Percentiles rank a stretch among this genome's conserved stretches.
Evolutionary conservation across 2,113 vertebrate genomes (phyloP).

Genomic region (Pica pica): DNA sequence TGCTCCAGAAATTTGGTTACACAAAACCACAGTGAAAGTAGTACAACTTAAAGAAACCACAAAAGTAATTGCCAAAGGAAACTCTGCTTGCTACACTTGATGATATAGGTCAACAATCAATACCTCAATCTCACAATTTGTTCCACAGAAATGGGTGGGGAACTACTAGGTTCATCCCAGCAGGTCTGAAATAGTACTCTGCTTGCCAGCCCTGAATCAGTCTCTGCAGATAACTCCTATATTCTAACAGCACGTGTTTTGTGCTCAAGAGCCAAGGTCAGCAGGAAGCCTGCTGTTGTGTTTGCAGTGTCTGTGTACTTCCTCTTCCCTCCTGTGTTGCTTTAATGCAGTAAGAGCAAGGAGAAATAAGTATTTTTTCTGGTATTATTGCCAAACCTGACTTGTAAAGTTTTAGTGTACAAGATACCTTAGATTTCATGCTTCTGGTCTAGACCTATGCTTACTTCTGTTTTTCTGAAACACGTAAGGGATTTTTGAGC

Average conservation of each 20-base stretch:
- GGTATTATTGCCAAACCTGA: background rate
- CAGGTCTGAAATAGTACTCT: background rate
- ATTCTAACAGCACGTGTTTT: background rate
- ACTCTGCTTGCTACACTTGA: background rate
- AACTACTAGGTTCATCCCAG: background rate
- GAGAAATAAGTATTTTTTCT: background rate
- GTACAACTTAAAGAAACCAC: background rate
- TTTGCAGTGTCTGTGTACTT: conserved; percentile 42
- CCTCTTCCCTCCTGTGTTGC: conserved; percentile 33
- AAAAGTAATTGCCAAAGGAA: background rate
- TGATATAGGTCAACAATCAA: background rate
- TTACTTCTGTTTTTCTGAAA: background rate
- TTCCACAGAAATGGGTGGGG: background rate
- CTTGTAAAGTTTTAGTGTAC: background rate
- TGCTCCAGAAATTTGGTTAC: background rate
- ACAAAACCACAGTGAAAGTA: background rate
- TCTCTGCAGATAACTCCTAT: conserved; percentile 3
- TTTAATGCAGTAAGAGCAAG: background rate
- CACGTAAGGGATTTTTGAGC: background rate
- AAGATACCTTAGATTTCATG: background rate
- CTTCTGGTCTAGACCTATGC: background rate
- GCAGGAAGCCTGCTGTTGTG: conserved; percentile 30
- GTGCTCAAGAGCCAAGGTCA: conserved; percentile 23
- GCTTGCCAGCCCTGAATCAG: background rate
- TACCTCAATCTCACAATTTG: background rate